These are phyloP conservation scores for Cossypha caffra DNA, from an alignment of 2,797 vertebrate species.

Conservation along the genomic window DNA sequence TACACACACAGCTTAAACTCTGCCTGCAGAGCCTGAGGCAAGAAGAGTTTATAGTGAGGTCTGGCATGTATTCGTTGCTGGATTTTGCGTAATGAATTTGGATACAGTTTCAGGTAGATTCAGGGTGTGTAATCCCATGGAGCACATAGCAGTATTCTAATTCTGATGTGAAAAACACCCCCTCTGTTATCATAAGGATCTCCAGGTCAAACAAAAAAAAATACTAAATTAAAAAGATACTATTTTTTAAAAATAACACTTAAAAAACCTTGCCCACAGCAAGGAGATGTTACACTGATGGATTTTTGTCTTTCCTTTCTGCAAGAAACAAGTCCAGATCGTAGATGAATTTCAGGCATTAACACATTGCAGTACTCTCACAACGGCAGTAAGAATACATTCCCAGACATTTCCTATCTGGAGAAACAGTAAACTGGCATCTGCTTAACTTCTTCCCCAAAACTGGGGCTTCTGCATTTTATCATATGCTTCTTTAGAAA, in stretches of 20 bases:
- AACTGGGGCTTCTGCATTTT: background rate
- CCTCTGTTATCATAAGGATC: background rate
- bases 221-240: accelerated
- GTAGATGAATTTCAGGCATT: background rate
- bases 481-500: background rate
- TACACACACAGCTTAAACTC: background rate
- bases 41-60: background rate
- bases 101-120: background rate
- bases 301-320: background rate
- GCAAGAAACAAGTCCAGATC: background rate
- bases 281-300: background rate
- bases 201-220: background rate
- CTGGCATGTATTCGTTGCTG: background rate
- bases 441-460: background rate
- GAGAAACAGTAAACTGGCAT: background rate
- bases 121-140: background rate
- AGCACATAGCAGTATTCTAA: background rate
- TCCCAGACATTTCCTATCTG: background rate
- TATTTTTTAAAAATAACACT: background rate
- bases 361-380: background rate
- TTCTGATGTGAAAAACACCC: background rate
- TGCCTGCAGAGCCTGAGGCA: background rate
- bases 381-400: background rate
- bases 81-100: background rate
- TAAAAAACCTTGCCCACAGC: background rate